phyloP scores from a whole-genome alignment of 2,113 vertebrate genomes.

The Cephalopterus ornatus region DNA sequence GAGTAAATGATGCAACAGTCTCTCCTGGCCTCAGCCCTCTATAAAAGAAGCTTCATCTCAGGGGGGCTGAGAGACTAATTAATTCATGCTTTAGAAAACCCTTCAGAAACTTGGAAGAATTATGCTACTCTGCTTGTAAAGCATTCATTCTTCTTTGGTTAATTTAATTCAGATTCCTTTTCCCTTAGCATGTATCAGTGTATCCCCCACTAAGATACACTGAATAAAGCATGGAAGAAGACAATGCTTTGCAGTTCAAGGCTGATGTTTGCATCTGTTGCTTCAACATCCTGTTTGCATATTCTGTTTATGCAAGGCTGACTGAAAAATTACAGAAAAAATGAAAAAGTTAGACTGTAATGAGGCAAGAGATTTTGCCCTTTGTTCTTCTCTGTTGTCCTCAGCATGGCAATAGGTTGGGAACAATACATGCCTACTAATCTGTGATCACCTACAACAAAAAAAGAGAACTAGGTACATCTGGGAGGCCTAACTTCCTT shows the following conservation, averaged over 20 bases:
- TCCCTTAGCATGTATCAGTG: background rate
- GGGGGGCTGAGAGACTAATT: background rate
- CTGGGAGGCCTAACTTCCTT: background rate
- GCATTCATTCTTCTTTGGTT: background rate
- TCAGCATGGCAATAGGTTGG: background rate
- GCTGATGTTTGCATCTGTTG: background rate
- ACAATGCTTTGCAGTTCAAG: background rate
- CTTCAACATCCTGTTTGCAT: background rate
- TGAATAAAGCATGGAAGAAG: background rate
- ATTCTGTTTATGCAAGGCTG: background rate
- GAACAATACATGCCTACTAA: background rate
- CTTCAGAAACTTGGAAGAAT: conserved; percentile 1
- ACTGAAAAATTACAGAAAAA: background rate
- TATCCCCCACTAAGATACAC: background rate
- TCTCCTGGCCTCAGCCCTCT: background rate
- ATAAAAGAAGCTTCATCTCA: background rate
- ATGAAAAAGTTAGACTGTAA: background rate
- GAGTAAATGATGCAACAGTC: background rate
- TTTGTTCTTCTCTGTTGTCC: background rate
- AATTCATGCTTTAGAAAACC: background rate
- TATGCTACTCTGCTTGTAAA: background rate
- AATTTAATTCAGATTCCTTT: background rate
- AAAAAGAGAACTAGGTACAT: background rate
- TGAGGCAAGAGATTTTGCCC: background rate
- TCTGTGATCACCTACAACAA: background rate